Conservation (phyloP, 2,888 invertebrate species). For the Drosophila pullipes region DNA sequence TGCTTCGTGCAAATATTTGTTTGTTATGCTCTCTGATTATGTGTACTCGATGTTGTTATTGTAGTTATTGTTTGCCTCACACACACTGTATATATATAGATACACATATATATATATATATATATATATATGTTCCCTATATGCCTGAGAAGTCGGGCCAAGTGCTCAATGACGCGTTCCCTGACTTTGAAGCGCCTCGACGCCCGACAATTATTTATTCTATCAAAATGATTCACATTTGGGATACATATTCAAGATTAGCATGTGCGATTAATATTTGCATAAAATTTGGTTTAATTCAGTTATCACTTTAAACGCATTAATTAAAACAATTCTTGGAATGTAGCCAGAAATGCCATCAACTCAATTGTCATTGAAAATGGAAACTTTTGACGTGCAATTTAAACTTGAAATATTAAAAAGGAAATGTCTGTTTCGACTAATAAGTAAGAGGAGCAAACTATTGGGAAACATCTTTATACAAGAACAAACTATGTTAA, state of each 20-base stretch:
- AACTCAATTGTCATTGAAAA: not conserved
- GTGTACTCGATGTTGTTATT: not conserved
- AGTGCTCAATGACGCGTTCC: slow-evolving; percentile 60
- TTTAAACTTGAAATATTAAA: not conserved
- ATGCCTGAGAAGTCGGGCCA: slow-evolving; percentile 34
- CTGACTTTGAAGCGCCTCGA: slow-evolving; percentile 47
- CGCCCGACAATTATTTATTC: slow-evolving; percentile 27
- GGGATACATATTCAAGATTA: not conserved
- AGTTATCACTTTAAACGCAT: not conserved
- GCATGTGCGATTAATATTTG: slow-evolving; percentile 2
- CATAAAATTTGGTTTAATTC: slow-evolving; percentile 1
- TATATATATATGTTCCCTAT: slow-evolving; percentile 15
- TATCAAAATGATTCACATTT: not conserved
- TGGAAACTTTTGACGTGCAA: not conserved
- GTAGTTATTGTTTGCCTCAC: slow-evolving; percentile 1
- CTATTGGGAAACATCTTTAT: not conserved
- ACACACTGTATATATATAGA: not conserved
- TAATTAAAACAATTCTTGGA: not conserved
- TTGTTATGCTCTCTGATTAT: slow-evolving; percentile 18
- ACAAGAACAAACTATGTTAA: not conserved
- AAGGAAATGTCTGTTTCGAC: not conserved
- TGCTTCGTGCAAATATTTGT: slow-evolving; percentile 39
- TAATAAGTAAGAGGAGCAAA: not conserved
- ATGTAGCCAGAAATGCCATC: slow-evolving; percentile 8
- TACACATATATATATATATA: not conserved